These are phyloP conservation scores for Chrysolina americana DNA, from an alignment of 2,888 invertebrate species.

Conservation along the genomic window DNA sequence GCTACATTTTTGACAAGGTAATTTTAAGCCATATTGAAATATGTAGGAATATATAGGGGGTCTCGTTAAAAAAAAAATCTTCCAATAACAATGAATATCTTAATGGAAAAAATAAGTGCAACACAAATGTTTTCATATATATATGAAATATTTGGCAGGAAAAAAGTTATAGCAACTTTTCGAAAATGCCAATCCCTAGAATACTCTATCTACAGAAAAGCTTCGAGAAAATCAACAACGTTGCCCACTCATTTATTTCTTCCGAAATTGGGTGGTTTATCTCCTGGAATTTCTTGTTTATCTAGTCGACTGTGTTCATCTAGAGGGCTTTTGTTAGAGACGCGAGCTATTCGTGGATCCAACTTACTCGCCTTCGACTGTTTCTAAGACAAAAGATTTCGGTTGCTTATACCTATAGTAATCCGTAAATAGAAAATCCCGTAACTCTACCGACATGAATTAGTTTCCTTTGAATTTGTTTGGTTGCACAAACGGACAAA, in stretches of 20 bases:
- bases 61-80: too few species aligned
- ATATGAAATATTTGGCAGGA: too few species aligned
- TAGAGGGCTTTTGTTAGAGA: constrained; percentile 58
- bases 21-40: too few species aligned
- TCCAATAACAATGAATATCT: too few species aligned
- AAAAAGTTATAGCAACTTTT: too few species aligned
- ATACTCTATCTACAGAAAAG: background rate
- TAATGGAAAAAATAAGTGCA: too few species aligned
- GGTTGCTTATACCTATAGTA: constrained; percentile 28
- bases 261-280: constrained; percentile 63
- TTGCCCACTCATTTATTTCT: constrained; percentile 63
- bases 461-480: constrained; percentile 44
- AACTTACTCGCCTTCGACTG: constrained; percentile 34
- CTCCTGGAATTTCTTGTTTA: constrained; percentile 63
- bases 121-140: too few species aligned
- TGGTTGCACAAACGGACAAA: constrained; percentile 31
- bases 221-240: constrained; percentile 8
- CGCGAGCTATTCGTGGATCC: constrained; percentile 24
- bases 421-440: constrained; percentile 40
- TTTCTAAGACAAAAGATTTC: constrained; percentile 41
- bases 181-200: background rate
- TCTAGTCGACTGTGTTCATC: constrained; percentile 64
- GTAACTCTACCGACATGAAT: constrained; percentile 36
- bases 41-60: too few species aligned
- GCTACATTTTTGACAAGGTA: too few species aligned